Evolutionary conservation across 2,888 invertebrate genomes (phyloP).

Genomic region (Drosophila melanosoma): DNA sequence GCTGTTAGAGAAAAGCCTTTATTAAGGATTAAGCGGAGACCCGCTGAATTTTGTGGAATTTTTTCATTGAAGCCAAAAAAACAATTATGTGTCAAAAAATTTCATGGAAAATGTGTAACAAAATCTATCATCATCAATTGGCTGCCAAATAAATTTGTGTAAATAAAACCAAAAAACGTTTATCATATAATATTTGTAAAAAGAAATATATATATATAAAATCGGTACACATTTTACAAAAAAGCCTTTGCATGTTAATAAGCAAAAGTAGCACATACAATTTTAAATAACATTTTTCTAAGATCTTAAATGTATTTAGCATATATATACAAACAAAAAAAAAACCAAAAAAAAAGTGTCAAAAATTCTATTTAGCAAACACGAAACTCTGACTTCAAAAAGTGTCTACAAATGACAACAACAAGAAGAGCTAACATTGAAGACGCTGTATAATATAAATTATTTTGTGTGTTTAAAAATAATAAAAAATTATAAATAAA

Average conservation of each 20-base stretch:
- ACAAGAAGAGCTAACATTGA: conserved; percentile 78
- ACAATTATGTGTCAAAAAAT: neutral
- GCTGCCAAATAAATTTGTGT: neutral
- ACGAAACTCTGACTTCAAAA: conserved; percentile 50
- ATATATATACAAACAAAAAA: conserved; percentile 8
- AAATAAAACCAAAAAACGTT: neutral
- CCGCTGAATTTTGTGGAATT: conserved; percentile 1
- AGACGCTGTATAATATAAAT: conserved; percentile 34
- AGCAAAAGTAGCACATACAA: conserved; percentile 14
- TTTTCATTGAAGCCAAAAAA: neutral
- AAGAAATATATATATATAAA: neutral
- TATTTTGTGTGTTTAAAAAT: conserved; percentile 24
- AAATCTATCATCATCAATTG: neutral
- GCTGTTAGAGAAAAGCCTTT: neutral
- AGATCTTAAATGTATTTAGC: conserved; percentile 35
- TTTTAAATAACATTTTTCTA: conserved; percentile 15
- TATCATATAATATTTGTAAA: neutral
- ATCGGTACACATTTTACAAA: neutral
- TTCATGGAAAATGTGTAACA: conserved; percentile 3
- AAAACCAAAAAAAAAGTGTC: conserved; percentile 33
- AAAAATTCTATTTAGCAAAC: conserved; percentile 24
- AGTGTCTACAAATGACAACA: conserved; percentile 76
- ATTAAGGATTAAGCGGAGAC: neutral
- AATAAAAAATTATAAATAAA: conserved; percentile 22
- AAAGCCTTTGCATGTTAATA: conserved; percentile 8